Base-by-base conservation (phyloP, 2,797 vertebrate species). In the Diplodus sargus region DNA sequence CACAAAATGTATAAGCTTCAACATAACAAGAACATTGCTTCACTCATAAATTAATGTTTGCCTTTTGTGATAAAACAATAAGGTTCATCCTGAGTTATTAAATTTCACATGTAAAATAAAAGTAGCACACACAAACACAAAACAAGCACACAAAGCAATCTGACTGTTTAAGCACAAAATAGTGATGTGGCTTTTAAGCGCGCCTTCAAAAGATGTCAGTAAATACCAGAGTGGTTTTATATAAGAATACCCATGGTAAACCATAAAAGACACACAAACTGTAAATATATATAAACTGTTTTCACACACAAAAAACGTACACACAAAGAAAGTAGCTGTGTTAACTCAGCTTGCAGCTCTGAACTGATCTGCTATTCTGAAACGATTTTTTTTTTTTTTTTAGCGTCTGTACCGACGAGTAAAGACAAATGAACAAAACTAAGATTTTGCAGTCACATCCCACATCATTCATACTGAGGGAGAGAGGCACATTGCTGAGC, bases 71-170 rank as follows among this genome's bases (percentile, higher is more conserved):
- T 57, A 79, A 45, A 68, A 74, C 13, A 82, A 70, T 22, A 20
- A 59, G 59, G n/a, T 65, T 84, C 48, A 77, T 89, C 92, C 92
- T 93, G 91, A 93, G 91, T 87, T 90, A 76, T 83, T 74, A 76
- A 71, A 88, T 71, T 87, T 91, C 80, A 90, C 84, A 81, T 34
- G 65, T 79, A 11, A 73, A 85, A 79, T 69, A 70, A 52, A 70
- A 87, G 69, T 48, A 51, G 77, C 70, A 82, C 66, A 68, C 43
- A 62, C 9, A 57, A 65, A 78, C 4, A 1, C 6, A 43, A 81
- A 83, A 70, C 42, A 82, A 85, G 90, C 58, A 77, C 48, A 71
- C 66, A 86, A 64, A 69, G 45, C 49, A 61, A 52, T 4, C 28
- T 23, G 51, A 15, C 34, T 22, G 51, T 66, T 58, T 13, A 59